Base-by-base conservation (phyloP, 1,140 invertebrate genomes). In the Hyles vespertilio region DNA sequence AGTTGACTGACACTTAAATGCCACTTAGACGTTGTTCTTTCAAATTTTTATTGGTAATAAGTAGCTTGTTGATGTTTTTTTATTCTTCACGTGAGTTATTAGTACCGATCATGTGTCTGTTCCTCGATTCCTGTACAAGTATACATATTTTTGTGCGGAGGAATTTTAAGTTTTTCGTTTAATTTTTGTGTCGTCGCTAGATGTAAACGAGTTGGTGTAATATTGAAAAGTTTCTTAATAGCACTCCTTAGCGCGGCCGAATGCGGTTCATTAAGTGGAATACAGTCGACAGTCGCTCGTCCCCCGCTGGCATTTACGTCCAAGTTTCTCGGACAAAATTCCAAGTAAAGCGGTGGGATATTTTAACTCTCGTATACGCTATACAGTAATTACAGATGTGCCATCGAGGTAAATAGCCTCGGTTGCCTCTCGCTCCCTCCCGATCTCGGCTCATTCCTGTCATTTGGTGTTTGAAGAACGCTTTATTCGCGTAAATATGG, bases 1-100 rank as follows among this genome's bases (percentile, higher is more conserved):
- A 80, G 82, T 85, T 88, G 79, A 87, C 79, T 87, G 85, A 87
- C 85, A 85, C 80, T 70, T 84, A 77, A 84, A 85, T 82, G 77
- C 79, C 78, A 85, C 74, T 87, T 81, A 85, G 66, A 64, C 68
- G 74, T 77, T 85, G 76, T 84, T 84, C 76, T 74, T 69, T 84
- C 78, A 76, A 86, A 80, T 74, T 81, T 84, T 82, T 86, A 87
- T 84, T 83, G 70, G 70, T 81, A 81, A 72, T 81, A 82, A 86
- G 83, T 80, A 83, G 79, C 79, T 60, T 77, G 72, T 79, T 72
- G 69, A 77, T 64, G 70, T 58, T 70, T 75, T 43, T 63, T 63
- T 59, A 72, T 77, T 65, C 58, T 69, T 8, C 46, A 33, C 8
- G 43, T 45, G 52, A 34, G 43, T n/a, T 54, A 36, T 53, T 63